Conservation (phyloP, 2,797 vertebrate genomes). For the Myotis myotis region DNA sequence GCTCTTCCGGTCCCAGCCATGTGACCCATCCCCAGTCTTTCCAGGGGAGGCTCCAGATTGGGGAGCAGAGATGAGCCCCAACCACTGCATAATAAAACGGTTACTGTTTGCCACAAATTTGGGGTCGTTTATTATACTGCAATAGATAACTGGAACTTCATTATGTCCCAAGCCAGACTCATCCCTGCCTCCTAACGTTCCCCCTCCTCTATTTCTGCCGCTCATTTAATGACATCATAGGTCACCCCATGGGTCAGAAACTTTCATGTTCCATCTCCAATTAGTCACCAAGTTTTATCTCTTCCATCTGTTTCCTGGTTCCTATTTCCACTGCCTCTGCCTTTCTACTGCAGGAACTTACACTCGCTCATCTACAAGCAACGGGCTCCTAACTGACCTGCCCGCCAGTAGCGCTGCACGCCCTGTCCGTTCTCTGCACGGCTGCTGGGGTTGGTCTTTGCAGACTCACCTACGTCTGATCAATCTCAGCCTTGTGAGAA, state of each 20-base stretch:
- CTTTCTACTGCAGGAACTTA: not conserved
- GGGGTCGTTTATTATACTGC: not conserved
- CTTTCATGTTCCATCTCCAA: not conserved
- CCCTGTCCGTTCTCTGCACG: not conserved
- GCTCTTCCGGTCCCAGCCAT: not conserved
- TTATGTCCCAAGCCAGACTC: not conserved
- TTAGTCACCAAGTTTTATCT: not conserved
- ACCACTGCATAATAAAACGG: not conserved
- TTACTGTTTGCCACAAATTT: not conserved
- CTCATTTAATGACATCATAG: not conserved
- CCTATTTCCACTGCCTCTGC: not conserved
- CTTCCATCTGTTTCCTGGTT: conserved; percentile 9
- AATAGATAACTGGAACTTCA: not conserved
- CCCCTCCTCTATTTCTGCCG: not conserved
- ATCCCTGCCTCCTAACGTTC: not conserved
- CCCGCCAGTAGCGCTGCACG: not conserved
- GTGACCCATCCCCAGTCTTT: not conserved
- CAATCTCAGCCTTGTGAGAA: not conserved
- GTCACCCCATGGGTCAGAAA: not conserved
- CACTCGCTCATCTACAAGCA: not conserved
- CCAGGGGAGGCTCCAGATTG: not conserved
- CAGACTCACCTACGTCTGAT: not conserved
- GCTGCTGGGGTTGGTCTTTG: not conserved
- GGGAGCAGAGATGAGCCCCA: not conserved
- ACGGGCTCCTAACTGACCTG: not conserved